Conservation (phyloP, 2,797 vertebrate species). For the Myripristis jacobus region DNA sequence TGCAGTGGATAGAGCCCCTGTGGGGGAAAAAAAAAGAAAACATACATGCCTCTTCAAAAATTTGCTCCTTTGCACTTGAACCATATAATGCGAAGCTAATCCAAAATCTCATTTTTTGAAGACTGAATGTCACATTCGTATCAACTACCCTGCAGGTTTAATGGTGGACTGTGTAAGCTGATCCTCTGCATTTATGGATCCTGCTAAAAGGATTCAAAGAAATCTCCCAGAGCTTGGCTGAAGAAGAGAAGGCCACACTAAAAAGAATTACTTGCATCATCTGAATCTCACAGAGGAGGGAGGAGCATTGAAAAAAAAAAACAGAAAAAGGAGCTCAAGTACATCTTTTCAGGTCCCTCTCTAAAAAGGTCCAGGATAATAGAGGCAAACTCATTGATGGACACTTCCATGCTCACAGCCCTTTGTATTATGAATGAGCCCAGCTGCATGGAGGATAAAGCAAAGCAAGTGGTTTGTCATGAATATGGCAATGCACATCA, state of each 20-base stretch:
- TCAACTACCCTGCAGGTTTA: constrained; percentile 67
- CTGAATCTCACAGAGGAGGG: constrained; percentile 23
- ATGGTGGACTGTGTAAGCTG: constrained; percentile 60
- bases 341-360: constrained; percentile 28
- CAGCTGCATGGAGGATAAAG: constrained; percentile 38
- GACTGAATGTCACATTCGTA: constrained; percentile 70
- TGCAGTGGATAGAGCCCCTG: constrained; percentile 1
- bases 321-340: constrained; percentile 14
- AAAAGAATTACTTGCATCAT: constrained; percentile 36
- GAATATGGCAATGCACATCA: constrained; percentile 25
- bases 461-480: constrained; percentile 24
- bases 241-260: constrained; percentile 43
- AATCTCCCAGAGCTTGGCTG: constrained; percentile 63
- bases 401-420: constrained; percentile 6
- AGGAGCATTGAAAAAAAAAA: constrained; percentile 7
- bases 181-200: constrained; percentile 65
- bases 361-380: constrained; percentile 23
- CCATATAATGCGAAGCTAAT: constrained; percentile 53
- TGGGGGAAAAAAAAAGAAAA: constrained; percentile 22
- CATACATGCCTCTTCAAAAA: constrained; percentile 39
- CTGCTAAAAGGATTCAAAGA: constrained; percentile 68
- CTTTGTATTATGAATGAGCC: constrained; percentile 47
- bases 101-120: constrained; percentile 38
- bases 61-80: constrained; percentile 45
- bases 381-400: constrained; percentile 16